These are phyloP conservation scores for Spodoptera litura DNA, from an alignment of 1,140 invertebrate genomes.

Conservation along the genomic window DNA sequence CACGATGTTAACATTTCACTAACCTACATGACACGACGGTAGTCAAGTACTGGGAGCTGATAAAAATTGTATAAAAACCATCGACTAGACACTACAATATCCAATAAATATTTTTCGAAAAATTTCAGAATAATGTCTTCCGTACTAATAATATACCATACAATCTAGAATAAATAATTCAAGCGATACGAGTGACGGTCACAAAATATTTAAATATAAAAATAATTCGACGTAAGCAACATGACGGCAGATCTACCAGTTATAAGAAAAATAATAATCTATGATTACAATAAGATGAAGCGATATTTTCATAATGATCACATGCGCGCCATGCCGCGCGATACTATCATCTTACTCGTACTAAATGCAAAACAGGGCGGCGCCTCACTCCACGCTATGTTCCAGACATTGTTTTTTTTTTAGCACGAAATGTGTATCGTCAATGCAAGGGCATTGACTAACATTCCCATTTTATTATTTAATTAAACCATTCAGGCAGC, in stretches of 20 bases:
- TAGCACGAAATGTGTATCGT: conserved; percentile 72
- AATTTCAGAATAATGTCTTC: conserved; percentile 52
- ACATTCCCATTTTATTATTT: conserved; percentile 72
- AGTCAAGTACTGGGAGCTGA: conserved; percentile 51
- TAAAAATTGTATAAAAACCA: conserved; percentile 60
- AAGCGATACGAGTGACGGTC: conserved; percentile 66
- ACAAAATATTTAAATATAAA: conserved; percentile 63
- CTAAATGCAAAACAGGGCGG: conserved; percentile 72
- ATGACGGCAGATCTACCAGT: conserved; percentile 72
- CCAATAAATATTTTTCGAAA: conserved; percentile 71
- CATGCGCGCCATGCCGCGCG: conserved; percentile 68
- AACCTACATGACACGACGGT: conserved; percentile 53
- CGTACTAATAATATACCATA: conserved; percentile 58
- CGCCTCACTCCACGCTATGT: conserved; percentile 50
- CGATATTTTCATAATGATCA: conserved; percentile 78
- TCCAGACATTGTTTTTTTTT: conserved; percentile 62
- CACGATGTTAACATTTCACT: conserved; percentile 57
- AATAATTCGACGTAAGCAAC: conserved; percentile 63
- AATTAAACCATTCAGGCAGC: conserved; percentile 65
- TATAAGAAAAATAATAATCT: conserved; percentile 72
- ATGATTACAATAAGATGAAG: conserved; percentile 73
- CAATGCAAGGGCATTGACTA: conserved; percentile 72
- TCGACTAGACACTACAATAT: conserved; percentile 80
- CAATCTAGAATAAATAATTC: conserved; percentile 72
- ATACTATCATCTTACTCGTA: conserved; percentile 73